Percentiles rank a stretch among this genome's conserved stretches.
These are phyloP conservation scores for Philotrypesis tridentata DNA, from an alignment of 1,140 invertebrate genomes.

Conservation along the genomic window DNA sequence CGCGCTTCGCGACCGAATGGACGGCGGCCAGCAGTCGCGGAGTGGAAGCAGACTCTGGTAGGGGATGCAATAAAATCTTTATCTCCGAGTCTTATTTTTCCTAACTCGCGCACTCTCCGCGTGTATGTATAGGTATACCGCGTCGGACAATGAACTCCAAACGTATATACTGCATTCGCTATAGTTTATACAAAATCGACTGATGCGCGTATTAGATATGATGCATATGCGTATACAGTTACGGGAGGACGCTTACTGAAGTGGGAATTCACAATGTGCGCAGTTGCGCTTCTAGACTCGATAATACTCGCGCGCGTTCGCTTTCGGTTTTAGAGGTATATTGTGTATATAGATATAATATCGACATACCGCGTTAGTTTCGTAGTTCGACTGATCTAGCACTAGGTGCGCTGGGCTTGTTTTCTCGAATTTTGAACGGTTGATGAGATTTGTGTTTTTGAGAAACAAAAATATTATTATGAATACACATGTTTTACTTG, in stretches of 20 bases:
- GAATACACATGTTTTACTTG: no score
- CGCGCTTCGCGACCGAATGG: not conserved
- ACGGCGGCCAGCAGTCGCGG: not conserved
- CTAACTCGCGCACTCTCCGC: not conserved
- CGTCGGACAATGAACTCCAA: conserved; percentile 10
- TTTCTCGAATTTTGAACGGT: not conserved
- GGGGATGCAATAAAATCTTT: conserved; percentile 4
- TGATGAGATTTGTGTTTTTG: not conserved
- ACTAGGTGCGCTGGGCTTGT: not conserved
- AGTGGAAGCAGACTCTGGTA: not conserved
- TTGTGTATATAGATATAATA: no score
- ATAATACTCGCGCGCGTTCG: no score
- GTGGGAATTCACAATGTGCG: not conserved
- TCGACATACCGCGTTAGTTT: not conserved
- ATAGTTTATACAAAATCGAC: no score
- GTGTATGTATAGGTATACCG: not conserved
- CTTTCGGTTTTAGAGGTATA: no score
- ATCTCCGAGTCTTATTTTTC: not conserved
- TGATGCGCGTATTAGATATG: no score
- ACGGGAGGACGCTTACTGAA: not conserved
- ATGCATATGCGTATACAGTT: not conserved
- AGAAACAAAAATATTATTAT: not conserved
- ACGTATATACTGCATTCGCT: no score
- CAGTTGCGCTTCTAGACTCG: no score
- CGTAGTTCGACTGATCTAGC: not conserved